Conservation (phyloP, 1,140 invertebrate species). For the Ceratina australensis region DNA sequence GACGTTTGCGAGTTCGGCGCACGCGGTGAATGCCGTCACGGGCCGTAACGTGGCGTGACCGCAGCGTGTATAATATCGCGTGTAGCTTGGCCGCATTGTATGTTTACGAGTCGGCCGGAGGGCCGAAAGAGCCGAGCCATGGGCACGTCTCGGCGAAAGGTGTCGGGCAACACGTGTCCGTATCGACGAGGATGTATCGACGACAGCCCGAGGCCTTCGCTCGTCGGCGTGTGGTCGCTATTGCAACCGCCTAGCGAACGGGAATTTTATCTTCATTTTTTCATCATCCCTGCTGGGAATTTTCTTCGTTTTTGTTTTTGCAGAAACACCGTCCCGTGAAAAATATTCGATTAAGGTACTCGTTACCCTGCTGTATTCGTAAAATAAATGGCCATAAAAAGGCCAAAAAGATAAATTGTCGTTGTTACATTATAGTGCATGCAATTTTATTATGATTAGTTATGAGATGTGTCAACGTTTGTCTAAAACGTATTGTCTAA, state of each 20-base stretch:
- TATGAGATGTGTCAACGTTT: no score
- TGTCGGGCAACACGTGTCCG: constrained; percentile 73
- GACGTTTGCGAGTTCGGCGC: constrained; percentile 59
- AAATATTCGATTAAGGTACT: no score
- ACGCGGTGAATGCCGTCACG: constrained; percentile 68
- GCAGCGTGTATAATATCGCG: constrained; percentile 62
- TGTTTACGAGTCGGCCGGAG: constrained; percentile 64
- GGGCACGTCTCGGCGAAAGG: constrained; percentile 46
- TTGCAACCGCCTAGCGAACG: not conserved
- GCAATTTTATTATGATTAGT: no score
- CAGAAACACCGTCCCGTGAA: no score
- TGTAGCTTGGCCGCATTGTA: constrained; percentile 65
- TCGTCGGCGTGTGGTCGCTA: constrained; percentile 69
- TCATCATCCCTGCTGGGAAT: no score
- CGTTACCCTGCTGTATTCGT: no score
- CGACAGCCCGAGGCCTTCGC: constrained; percentile 64
- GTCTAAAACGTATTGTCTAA: no score
- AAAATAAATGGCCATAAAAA: no score
- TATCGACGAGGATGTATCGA: constrained; percentile 73
- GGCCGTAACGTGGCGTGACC: constrained; percentile 70
- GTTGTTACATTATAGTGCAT: no score
- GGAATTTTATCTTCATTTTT: constrained; percentile 1
- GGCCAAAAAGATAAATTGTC: no score
- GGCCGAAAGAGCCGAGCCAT: constrained; percentile 51
- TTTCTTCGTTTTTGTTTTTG: no score